Evolutionary conservation across 1,140 invertebrate genomes (phyloP).

Genomic region (Phymorhynchus buccinoides): DNA sequence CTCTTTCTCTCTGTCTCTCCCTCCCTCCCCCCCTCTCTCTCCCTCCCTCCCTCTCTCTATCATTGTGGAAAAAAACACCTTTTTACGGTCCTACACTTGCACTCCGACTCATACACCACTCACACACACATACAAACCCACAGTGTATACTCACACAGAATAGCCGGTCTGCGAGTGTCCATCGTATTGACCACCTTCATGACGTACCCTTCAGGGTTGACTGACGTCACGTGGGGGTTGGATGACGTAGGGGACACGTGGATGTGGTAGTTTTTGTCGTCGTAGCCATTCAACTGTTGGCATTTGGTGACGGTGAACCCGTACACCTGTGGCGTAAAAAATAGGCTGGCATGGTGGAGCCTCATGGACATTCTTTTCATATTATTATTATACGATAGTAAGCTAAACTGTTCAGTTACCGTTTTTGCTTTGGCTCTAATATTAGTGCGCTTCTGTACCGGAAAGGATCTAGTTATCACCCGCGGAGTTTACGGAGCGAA

Average conservation of each 20-base stretch:
- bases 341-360: background rate
- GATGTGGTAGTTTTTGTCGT: conserved; percentile 85
- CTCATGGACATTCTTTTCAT: background rate
- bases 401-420: no score
- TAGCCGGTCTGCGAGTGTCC: conserved; percentile 80
- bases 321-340: conserved; percentile 76
- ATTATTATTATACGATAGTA: background rate
- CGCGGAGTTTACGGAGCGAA: no score
- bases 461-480: no score
- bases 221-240: conserved; percentile 59
- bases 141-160: conserved; percentile 77
- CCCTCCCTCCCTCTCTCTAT: background rate
- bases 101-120: no score
- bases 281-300: conserved; percentile 83
- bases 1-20: no score
- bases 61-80: background rate
- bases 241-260: conserved; percentile 52
- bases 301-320: conserved; percentile 80
- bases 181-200: conserved; percentile 87
- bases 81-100: background rate
- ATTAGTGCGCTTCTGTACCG: no score
- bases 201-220: conserved; percentile 79
- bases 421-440: no score
- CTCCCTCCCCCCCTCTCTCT: no score
- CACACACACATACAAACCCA: background rate